Base-by-base conservation (phyloP, 2,113 vertebrate species). In the Zosterops japonicus region DNA sequence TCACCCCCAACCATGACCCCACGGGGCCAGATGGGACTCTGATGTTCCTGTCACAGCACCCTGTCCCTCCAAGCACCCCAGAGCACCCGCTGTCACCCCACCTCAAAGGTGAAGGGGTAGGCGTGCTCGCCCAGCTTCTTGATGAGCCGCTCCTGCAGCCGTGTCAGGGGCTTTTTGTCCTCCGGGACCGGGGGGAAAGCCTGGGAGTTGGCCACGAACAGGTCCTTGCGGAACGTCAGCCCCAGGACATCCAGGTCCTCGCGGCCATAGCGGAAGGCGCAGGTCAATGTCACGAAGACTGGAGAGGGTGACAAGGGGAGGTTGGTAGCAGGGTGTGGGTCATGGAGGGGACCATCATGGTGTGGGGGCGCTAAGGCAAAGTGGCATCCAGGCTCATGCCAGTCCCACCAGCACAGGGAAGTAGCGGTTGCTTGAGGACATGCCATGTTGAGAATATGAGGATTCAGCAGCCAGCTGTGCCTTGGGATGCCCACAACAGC, bases 221-320 rank as follows among this genome's bases (percentile, higher is more conserved):
- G 98, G 80, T 99, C 99, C 96, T 99, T 99, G 65, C 99, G 97
- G 60, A 99, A 99, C 4, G 99, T 99, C 97, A 99, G 83, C 5
- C 99, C 99, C 76, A 99, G 97, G 72, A 99, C 99, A 7, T 99
- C 99, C 97, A 99, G 92, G 91, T 99, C 99, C 97, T 99, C 99
- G 0, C 99, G 99, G 46, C 99, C 99, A 3, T 99, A 99, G 47
- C 99, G 99, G 97, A 99, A 99, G 13, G 99, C 99, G 64, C 99
- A 99, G 25, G 99, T 99, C 98, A 99, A 74, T 0, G 99, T 99
- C 89, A 99, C 99, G 4, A 99, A 99, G 35, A 99, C 99, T 99
- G 92, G 24, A 94, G 65, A 61, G 23, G 18, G 7, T 20, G 71
- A 87, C 56, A 80, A 55, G 9, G 33, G 27, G 36, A 33, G 12